Base-by-base conservation (phyloP, 2,797 vertebrate genomes). In the Lepus oiostolus region DNA sequence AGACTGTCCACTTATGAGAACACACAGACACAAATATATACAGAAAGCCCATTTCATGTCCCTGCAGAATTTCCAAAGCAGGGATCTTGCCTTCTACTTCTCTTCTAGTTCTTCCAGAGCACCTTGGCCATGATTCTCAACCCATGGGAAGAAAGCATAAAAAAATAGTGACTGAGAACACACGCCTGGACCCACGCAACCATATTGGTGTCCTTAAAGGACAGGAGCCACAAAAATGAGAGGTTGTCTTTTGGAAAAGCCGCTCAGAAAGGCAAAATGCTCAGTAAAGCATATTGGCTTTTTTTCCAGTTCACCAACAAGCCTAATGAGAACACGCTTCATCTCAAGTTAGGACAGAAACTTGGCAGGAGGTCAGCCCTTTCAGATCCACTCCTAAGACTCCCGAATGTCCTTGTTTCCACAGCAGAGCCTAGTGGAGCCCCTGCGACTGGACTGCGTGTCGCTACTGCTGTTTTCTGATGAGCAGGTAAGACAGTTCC, bases 401-500 rank as follows among this genome's bases (percentile, higher is more conserved):
- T 95, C 52, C 17, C 60, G 21, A 47, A 47, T 85, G 67, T 21
- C 91, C 91, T 86, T 42, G 28, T 63, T 42, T 77, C 54, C 67
- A 52, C n/a, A 32, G 35, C 47, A 65, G 47, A 54, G 28, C 70
- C 32, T 68, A 16, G 35, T 65, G 91, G 76, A 71, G 47, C 81
- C 85, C 71, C 54, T 5, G n/a, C 90, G 75, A 24, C 54, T 76
- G 4, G 13, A 75, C 2, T 42, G 9, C 72, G 17, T 19, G 13
- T 77, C 74, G 67, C 58, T 28, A 60, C 38, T 0, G 19, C 88
- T 12, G n/a, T 65, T 63, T 62, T 88, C 28, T 89, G 83, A 95
- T 87, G 84, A 84, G 91, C 76, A 94, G 91, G 92, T 92, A 96
- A 88, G 76, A 91, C 28, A 52, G 58, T 47, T 13, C 4, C 91